Percentiles rank a stretch among this genome's conserved stretches.
phyloP scores from a whole-genome alignment of 2,113 vertebrate species.

The Bombycilla garrulus region DNA sequence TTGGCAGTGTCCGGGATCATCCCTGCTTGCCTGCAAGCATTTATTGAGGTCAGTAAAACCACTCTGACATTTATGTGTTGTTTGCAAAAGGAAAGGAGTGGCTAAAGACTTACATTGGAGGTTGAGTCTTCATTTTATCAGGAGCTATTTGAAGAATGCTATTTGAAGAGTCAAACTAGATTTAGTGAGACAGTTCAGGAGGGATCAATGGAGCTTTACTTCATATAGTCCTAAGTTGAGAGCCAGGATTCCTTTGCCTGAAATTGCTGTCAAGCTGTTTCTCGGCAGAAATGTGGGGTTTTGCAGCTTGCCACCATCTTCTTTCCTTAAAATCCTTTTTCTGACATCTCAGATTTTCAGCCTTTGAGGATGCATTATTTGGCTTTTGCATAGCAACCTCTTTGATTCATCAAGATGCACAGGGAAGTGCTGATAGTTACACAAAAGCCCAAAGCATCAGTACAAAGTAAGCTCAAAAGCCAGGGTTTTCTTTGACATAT shows the following conservation, averaged over 20 bases:
- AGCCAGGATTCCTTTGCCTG: neutral
- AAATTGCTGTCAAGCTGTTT: neutral
- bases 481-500: neutral
- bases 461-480: neutral
- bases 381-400: neutral
- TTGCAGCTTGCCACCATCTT: neutral
- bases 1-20: neutral
- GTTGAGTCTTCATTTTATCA: neutral
- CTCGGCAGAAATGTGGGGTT: neutral
- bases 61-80: neutral
- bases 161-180: slow-evolving; percentile 20
- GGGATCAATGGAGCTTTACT: slow-evolving; percentile 25
- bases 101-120: neutral
- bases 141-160: slow-evolving; percentile 13
- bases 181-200: neutral
- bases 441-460: neutral
- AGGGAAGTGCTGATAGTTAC: neutral
- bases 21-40: neutral
- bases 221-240: neutral
- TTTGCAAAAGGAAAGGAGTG: neutral
- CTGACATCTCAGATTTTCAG: neutral
- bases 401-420: neutral
- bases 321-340: neutral
- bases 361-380: neutral
- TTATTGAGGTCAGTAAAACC: slow-evolving; percentile 21